phyloP scores from a whole-genome alignment of 2,113 vertebrate genomes.

The Oxyruncus cristatus region DNA sequence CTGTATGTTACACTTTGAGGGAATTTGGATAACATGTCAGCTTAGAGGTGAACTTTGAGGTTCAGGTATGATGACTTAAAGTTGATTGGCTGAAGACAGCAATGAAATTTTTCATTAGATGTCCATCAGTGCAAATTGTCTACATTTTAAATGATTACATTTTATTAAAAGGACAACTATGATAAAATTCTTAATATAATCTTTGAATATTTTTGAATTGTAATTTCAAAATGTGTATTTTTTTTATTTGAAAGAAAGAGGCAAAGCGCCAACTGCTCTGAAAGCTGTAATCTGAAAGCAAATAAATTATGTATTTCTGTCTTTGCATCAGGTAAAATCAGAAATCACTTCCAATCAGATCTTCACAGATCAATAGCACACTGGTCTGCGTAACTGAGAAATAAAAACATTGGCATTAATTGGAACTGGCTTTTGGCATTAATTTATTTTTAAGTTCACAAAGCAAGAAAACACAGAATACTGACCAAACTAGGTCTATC shows the following conservation, averaged over 20 bases:
- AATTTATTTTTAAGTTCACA: background rate
- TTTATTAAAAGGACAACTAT: background rate
- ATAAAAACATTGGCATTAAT: background rate
- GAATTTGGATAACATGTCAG: background rate
- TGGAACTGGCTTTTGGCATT: background rate
- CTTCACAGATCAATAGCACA: background rate
- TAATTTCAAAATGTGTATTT: background rate
- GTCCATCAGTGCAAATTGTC: background rate
- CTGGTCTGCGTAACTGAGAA: background rate
- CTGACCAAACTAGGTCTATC: background rate
- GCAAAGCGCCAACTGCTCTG: background rate
- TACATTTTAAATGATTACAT: background rate
- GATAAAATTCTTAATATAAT: background rate
- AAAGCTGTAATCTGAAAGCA: background rate
- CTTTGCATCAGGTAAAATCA: conserved; percentile 7
- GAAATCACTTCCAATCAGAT: background rate
- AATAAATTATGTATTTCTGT: background rate
- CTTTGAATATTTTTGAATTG: background rate
- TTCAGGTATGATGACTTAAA: background rate
- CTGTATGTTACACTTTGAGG: background rate
- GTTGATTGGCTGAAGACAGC: background rate
- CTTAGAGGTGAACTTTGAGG: conserved; percentile 20
- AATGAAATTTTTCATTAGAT: background rate
- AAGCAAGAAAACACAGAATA: background rate
- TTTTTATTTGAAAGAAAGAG: background rate